Percentiles rank a stretch among this genome's conserved stretches.
Evolutionary conservation across 2,888 invertebrate species (phyloP).

Genomic region (Lordiphosa andalusiaca): DNA sequence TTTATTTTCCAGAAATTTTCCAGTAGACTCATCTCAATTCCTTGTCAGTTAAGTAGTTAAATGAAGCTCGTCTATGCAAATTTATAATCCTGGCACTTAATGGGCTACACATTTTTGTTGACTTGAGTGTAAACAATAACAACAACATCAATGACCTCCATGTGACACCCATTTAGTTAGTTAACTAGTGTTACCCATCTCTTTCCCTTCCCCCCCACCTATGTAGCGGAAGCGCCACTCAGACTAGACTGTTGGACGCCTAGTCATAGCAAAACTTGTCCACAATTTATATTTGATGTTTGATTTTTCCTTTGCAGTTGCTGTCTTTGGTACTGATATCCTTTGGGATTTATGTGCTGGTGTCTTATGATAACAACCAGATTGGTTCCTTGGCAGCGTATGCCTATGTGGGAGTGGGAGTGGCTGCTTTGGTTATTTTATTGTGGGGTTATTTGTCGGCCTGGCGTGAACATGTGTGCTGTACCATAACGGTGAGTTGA

Average conservation of each 20-base stretch:
- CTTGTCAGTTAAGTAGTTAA: too few relatives aligned
- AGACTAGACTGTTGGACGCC: slow-evolving; percentile 56
- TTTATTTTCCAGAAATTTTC: too few relatives aligned
- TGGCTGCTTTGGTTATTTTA: slow-evolving; percentile 82
- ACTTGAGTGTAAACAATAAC: too few relatives aligned
- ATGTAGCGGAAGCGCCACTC: slow-evolving; percentile 47
- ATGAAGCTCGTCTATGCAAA: too few relatives aligned
- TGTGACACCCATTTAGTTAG: too few relatives aligned
- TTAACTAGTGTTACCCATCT: not conserved
- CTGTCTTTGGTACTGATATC: slow-evolving; percentile 69
- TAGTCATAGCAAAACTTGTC: slow-evolving; percentile 18
- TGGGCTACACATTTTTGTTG: too few relatives aligned
- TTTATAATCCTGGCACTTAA: too few relatives aligned
- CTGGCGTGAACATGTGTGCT: slow-evolving; percentile 91
- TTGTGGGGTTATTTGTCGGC: slow-evolving; percentile 95
- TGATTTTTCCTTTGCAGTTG: slow-evolving; percentile 45
- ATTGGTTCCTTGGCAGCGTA: slow-evolving; percentile 42
- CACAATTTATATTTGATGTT: slow-evolving; percentile 3
- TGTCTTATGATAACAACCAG: slow-evolving; percentile 58
- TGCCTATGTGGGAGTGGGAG: slow-evolving; percentile 60
- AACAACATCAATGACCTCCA: too few relatives aligned
- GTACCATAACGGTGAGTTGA: slow-evolving; percentile 88
- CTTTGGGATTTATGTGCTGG: slow-evolving; percentile 65
- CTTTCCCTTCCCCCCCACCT: not conserved
- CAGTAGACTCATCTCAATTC: too few relatives aligned